Evolutionary conservation across 2,888 invertebrate genomes (phyloP), one percentile per base, ranked within the genome.

Genomic region (Phaedon cochleariae): DNA sequence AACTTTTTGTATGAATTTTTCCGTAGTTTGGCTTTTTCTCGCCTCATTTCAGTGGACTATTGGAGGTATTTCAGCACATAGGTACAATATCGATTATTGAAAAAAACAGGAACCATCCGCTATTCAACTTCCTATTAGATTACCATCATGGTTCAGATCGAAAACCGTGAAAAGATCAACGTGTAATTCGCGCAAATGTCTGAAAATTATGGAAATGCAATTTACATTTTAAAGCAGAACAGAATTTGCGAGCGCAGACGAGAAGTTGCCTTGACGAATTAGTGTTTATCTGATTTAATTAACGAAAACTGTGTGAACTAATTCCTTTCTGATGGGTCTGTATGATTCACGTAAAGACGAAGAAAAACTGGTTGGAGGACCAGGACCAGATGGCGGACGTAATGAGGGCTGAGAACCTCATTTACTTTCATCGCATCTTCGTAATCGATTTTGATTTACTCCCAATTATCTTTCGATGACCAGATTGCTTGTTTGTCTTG

Each of bases 151-250:
- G n/a, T n/a, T n/a, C n/a, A n/a, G n/a, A n/a, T n/a, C n/a, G n/a
- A n/a, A n/a, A n/a, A n/a, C n/a, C n/a, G n/a, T n/a, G n/a, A n/a
- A n/a, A n/a, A n/a, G n/a, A n/a, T n/a, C n/a, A n/a, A n/a, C n/a
- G n/a, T n/a, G n/a, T n/a, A n/a, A n/a, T n/a, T 9, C 54, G 55
- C 17, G 37, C 49, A 64, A 49, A 49, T 45, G 49, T 20, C 41
- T 60, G 53, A 41, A 65, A 53, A 59, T 41, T 57, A 65, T 65
- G 60, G 57, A 65, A 60, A 65, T 55, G 51, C 51, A 37, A 65
- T 65, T 60, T 2, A 54, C 51, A 60, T 60, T 65, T 61, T 54
- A 60, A 60, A 55, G 60, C 48, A 65, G 31, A 22, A 26, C 49
- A 21, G 22, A 31, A 17, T 34, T 34, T 10, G 6, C 34, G 34